A percentile compares a stretch with the other conserved stretches of the same genome.
phyloP scores from a whole-genome alignment of 92 coral and sea anemone genomes.

The Meandrina meandrites region DNA sequence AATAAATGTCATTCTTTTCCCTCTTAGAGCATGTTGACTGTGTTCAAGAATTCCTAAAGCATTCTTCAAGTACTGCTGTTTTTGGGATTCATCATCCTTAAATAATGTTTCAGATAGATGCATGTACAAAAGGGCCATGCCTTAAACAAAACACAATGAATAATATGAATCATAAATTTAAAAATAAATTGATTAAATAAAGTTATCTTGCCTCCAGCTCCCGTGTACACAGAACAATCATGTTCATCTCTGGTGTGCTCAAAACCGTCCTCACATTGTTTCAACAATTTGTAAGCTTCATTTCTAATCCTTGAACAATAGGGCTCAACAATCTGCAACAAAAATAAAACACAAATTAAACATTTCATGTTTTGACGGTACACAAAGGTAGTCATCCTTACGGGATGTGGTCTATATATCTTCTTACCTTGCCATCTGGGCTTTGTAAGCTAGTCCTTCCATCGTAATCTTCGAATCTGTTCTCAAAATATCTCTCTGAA shows the following conservation, averaged over 20 bases:
- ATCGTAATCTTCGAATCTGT: slow-evolving; percentile 74
- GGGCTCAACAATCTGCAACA: slow-evolving; percentile 72
- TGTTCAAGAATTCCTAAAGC: slow-evolving; percentile 74
- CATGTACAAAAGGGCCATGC: slow-evolving; percentile 81
- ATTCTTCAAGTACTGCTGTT: slow-evolving; percentile 60
- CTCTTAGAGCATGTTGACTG: slow-evolving; percentile 62
- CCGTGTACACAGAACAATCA: slow-evolving; percentile 88
- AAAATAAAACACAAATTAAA: not conserved
- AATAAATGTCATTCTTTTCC: slow-evolving; percentile 81
- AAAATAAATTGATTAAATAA: not conserved
- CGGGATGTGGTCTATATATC: not conserved
- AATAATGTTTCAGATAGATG: slow-evolving; percentile 80
- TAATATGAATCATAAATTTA: too few species aligned
- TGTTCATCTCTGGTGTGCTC: slow-evolving; percentile 60
- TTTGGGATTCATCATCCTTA: slow-evolving; percentile 57
- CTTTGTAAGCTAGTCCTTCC: slow-evolving; percentile 60
- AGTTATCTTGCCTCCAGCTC: slow-evolving; percentile 61
- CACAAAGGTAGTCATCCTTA: too few species aligned
- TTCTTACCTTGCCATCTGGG: slow-evolving; percentile 50
- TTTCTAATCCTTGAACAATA: slow-evolving; percentile 65
- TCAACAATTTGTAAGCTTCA: slow-evolving; percentile 58
- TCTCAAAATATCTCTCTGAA: slow-evolving; percentile 80
- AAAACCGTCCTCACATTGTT: slow-evolving; percentile 78
- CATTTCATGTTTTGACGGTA: too few species aligned
- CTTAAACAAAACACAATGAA: slow-evolving; percentile 23